Evolutionary conservation across 2,888 invertebrate species (phyloP), one percentile per base, ranked within the genome.

Genomic region (Philereme transversata): DNA sequence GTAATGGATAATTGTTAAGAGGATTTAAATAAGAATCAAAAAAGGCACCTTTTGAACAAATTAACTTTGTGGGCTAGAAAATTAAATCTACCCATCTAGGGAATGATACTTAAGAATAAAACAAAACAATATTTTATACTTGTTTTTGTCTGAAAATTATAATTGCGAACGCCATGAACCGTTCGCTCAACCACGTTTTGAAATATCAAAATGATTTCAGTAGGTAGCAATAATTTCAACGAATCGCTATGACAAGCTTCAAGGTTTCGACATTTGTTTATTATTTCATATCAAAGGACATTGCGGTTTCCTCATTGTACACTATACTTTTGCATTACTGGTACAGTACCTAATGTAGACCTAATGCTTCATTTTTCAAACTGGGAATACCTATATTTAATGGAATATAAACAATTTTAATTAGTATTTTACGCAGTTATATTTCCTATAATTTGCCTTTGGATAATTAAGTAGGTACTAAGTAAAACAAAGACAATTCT

Each of bases 301-400:
- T 58, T 58, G 58, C 35, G 46, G 60, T 62, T 65, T 65, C 65
- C 62, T 65, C 48, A 59, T 62, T 34, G 40, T 11, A 33, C 46
- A 33, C 38, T 11, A 22, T 11, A 50, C 10, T 43, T 7, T 10
- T 44, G 44, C 34, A 10, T 7, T 52, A 45, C 35, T 33, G 43
- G 52, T 36, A 52, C 44, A 43, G n/a, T n/a, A 5, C 7, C 36
- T 52, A 22, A 5, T 44, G 34, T 45, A 22, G 22, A 43, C 43
- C n/a, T n/a, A 3, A 5, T 10, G 10, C 43, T 22, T 11, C 22
- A 44, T 40, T 5, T n/a, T 47, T 36, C 38, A 58, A 4, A 38
- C 43, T 53, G 58, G 58, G 33, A 53, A 53, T 49, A 44, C 58
- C 58, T 48, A 40, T 43, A 41, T 54, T 54, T 7, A n/a, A 43